Evolutionary conservation across 2,113 vertebrate species (phyloP), one percentile per base, ranked within the genome.

Genomic region (Psammodynastes pulverulentus): DNA sequence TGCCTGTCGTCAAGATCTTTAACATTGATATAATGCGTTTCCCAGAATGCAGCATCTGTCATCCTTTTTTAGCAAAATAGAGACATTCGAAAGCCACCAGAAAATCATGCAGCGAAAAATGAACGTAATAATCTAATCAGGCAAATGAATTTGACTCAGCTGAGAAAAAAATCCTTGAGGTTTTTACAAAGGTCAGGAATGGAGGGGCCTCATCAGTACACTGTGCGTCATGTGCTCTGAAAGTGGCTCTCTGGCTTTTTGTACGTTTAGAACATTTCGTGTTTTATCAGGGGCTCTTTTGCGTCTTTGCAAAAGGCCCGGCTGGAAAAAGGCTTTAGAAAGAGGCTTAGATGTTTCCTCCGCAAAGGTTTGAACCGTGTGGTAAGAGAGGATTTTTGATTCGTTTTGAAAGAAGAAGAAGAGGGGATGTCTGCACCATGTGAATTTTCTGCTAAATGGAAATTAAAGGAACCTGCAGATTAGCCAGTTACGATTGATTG

Each of bases 391-490:
- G 49, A 2, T 24, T 3, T 8, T 53, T 2, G 39, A 48, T 49
- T 10, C n/a, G 5, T 52, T 12, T 79, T 52, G 62, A 79, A 52
- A 79, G 24, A 89, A 89, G 19, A 67, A 19, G 7, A 67, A 49
- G 46, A 45, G 15, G 46, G 56, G 15, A 49, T n/a, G 29, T 67
- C 45, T 39, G n/a, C 29, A 49, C 19, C 5, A 12, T 24, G 29
- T 10, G 24, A 12, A 24, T 79, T 90, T 23, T 89, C 34, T 12
- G 9, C 34, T 92, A 90, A 34, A 91, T 94, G 92, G 48, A 72
- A 95, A 92, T 5, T 89, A 90, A 95, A 95, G 93, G 93, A 94
- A 93, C 91, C 56, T 86, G 90, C 92, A 67, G 5, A 91, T 88
- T 93, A 94, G 92, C 89, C 84, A 92, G 87, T 90, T 89, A 1